Percentiles rank a stretch among this genome's conserved stretches.
These are phyloP conservation scores for Elmis aenea DNA, from an alignment of 2,888 invertebrate genomes.

Conservation along the genomic window DNA sequence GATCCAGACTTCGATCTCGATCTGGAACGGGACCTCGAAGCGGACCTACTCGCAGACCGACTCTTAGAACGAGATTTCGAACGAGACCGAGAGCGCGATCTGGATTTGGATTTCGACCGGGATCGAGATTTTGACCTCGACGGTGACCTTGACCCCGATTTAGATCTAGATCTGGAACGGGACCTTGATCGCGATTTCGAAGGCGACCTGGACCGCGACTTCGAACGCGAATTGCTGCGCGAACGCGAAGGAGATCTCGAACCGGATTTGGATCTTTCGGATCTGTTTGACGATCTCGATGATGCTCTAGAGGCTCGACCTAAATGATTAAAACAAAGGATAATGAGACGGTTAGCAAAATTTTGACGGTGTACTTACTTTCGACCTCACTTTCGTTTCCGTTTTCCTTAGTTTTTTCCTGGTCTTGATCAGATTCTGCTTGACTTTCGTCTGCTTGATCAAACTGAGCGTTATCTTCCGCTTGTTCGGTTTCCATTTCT, in stretches of 20 bases:
- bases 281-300: constrained; percentile 37
- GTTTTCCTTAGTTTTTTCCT: constrained; percentile 32
- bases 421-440: constrained; percentile 47
- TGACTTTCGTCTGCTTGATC: constrained; percentile 59
- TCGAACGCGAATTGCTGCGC: constrained; percentile 15
- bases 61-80: constrained; percentile 40
- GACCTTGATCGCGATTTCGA: constrained; percentile 36
- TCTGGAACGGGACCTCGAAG: constrained; percentile 38
- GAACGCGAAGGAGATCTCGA: constrained; percentile 41
- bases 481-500: constrained; percentile 50
- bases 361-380: constrained; percentile 34
- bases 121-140: constrained; percentile 33
- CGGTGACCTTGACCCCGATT: constrained; percentile 32
- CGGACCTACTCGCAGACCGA: constrained; percentile 42
- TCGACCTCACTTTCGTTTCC: constrained; percentile 39
- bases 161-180: constrained; percentile 33
- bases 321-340: too few relatives aligned
- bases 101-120: constrained; percentile 38
- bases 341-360: too few relatives aligned
- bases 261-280: constrained; percentile 38
- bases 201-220: constrained; percentile 30
- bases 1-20: constrained; percentile 41
- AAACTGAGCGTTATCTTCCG: constrained; percentile 54
- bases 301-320: constrained; percentile 37
- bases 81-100: constrained; percentile 45